Percentiles rank a stretch among this genome's conserved stretches.
Conservation (phyloP, 2,113 vertebrate species). For the Tympanuchus pallidicinctus region DNA sequence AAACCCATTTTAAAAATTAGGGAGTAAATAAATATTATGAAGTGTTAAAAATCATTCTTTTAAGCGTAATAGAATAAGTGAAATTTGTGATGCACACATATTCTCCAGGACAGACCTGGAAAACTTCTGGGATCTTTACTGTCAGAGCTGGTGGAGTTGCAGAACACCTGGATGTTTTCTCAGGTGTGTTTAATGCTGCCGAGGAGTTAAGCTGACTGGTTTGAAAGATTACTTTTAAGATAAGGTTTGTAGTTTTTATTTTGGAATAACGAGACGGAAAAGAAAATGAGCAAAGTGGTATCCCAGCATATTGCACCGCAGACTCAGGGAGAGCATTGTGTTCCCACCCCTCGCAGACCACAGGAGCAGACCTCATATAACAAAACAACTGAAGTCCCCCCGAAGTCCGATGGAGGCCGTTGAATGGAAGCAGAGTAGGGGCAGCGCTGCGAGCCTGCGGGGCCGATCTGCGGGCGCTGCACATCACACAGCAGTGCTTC, state of each 20-base stretch:
- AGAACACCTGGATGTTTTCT: background rate
- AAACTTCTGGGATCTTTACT: background rate
- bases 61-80: background rate
- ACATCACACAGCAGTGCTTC: background rate
- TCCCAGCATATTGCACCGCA: background rate
- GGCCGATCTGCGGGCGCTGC: background rate
- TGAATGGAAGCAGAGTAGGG: background rate
- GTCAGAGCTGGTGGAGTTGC: background rate
- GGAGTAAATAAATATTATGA: background rate
- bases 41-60: background rate
- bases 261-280: background rate
- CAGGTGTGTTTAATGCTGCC: background rate
- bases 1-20: background rate
- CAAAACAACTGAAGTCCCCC: background rate
- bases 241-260: background rate
- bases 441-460: background rate
- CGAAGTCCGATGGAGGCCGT: background rate
- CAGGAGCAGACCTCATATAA: slow-evolving; percentile 22
- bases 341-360: background rate
- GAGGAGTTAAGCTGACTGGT: background rate
- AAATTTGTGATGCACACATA: background rate
- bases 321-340: background rate
- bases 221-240: background rate
- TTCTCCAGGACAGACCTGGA: background rate
- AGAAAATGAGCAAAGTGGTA: background rate